Base-by-base conservation (phyloP, 2,113 vertebrate genomes). In the Macaca nemestrina region DNA sequence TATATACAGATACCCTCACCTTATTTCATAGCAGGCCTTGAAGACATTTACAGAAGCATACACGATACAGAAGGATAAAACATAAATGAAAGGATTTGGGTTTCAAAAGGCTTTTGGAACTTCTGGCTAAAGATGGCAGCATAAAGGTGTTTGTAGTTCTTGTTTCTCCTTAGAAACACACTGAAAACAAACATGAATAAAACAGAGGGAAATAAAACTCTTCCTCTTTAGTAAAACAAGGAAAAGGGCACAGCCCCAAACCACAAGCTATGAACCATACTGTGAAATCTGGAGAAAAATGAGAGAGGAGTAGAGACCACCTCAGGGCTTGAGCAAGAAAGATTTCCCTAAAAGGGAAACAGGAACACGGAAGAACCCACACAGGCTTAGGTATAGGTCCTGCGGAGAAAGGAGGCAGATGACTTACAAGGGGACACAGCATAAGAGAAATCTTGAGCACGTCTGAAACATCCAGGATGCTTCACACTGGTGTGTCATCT, bases 401-500 rank as follows among this genome's bases (percentile, higher is more conserved):
- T 95, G 55, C 13, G 94, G n/a, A 95, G 80, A 78, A 84, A 94
- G 52, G 85, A 93, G 81, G 43, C 81, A 75, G 73, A n/a, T 85
- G 80, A 82, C n/a, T 95, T 95, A 22, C 25, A 86, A 67, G 64
- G 67, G 94, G 78, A 78, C 57, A 87, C 70, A 90, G 81, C 57
- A 32, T 43, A 79, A 87, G 93, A 95, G 93, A 97, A 84, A 95
- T 88, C 88, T 93, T 84, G 80, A 88, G 97, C 88, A 79, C 86
- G 85, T 95, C 95, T 85, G 96, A 95, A 85, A 95, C 75, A 83
- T 88, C 90, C 90, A 96, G 88, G 95, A 90, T 95, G 86, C 88
- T 96, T 94, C 92, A 95, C 95, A 90, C 94, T 97, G 96, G 84
- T 85, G 76, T 75, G 78, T 96, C 27, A 32, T 64, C 96, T 96